Evolutionary conservation across 2,888 invertebrate genomes (phyloP).

Genomic region (Ctena decussata): DNA sequence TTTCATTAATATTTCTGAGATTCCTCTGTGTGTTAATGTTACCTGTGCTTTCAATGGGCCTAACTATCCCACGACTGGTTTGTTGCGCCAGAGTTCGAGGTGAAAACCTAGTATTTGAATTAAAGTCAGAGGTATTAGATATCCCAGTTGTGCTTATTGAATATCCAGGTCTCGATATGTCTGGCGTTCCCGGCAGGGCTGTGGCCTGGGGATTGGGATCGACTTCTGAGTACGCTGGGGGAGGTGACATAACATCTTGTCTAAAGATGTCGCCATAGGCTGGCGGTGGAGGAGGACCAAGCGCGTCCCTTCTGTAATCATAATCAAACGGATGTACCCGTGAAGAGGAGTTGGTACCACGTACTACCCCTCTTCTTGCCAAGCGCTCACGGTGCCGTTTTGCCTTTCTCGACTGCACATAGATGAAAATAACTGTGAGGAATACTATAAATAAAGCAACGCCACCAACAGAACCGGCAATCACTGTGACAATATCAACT

Average conservation of each 20-base stretch:
- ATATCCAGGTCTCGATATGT: neutral
- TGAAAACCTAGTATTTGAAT: neutral
- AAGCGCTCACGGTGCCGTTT: slow-evolving; percentile 33
- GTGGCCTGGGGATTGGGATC: slow-evolving; percentile 47
- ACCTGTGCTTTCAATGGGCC: neutral
- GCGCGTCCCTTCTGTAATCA: slow-evolving; percentile 14
- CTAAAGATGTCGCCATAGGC: slow-evolving; percentile 54
- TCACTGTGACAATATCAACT: slow-evolving; percentile 23
- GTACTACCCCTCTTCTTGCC: neutral
- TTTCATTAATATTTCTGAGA: neutral
- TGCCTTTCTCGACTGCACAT: slow-evolving; percentile 47
- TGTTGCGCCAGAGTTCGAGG: neutral
- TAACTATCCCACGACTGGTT: neutral
- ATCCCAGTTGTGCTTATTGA: neutral
- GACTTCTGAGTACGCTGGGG: slow-evolving; percentile 45
- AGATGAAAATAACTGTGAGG: slow-evolving; percentile 32
- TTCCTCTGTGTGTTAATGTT: neutral
- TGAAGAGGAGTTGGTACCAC: neutral
- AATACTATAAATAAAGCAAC: slow-evolving; percentile 35
- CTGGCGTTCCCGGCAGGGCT: neutral
- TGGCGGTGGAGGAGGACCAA: slow-evolving; percentile 45
- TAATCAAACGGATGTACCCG: slow-evolving; percentile 23
- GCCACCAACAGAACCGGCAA: slow-evolving; percentile 33
- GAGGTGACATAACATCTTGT: slow-evolving; percentile 43
- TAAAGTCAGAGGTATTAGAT: neutral